Percentiles rank a stretch among this genome's conserved stretches.
phyloP scores from a whole-genome alignment of 2,888 invertebrate genomes.

The Therioaphis trifolii region DNA sequence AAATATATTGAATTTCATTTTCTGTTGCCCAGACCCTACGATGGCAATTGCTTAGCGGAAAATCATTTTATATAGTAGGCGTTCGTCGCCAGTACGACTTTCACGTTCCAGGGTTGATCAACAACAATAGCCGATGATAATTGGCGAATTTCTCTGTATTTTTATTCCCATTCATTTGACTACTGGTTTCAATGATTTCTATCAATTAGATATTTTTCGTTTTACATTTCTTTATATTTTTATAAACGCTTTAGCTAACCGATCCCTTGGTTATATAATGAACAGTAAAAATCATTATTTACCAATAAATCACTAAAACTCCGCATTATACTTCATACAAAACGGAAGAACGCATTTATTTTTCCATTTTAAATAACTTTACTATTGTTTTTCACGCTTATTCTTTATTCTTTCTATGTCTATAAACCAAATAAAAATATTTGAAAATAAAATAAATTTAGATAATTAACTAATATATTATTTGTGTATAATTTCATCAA shows the following conservation, averaged over 20 bases:
- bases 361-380: conserved; percentile 1
- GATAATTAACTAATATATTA: neutral
- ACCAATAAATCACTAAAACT: neutral
- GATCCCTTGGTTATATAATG: conserved; percentile 32
- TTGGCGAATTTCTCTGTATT: conserved; percentile 57
- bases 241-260: conserved; percentile 9
- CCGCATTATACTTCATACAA: neutral
- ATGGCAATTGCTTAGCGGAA: conserved; percentile 33
- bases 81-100: conserved; percentile 43
- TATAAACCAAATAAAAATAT: neutral
- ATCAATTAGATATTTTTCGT: conserved; percentile 41
- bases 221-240: conserved; percentile 31
- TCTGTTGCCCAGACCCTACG: conserved; percentile 13
- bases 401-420: neutral
- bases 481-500: neutral
- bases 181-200: conserved; percentile 41
- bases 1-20: conserved; percentile 47
- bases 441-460: neutral
- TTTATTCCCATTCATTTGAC: conserved; percentile 31
- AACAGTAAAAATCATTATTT: conserved; percentile 19
- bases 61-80: conserved; percentile 27
- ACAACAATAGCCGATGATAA: conserved; percentile 61
- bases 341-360: neutral
- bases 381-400: neutral
- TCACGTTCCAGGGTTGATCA: conserved; percentile 62